These are phyloP conservation scores for Myotis planiceps DNA, from an alignment of 2,797 vertebrate genomes.

Conservation along the genomic window DNA sequence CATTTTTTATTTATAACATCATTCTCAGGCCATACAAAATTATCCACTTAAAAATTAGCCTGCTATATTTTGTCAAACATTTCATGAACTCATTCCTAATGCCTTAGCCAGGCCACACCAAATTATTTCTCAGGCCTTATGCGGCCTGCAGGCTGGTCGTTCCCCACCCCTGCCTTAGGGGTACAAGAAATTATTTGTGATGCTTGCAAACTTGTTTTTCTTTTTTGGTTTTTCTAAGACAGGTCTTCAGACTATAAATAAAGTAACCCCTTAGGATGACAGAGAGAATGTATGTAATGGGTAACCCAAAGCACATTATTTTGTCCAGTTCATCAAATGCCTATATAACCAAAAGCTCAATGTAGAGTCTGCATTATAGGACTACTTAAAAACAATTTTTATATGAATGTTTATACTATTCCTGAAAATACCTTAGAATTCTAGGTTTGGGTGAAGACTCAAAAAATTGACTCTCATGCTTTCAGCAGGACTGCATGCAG, in stretches of 20 bases:
- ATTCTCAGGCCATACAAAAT: no score
- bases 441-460: background rate
- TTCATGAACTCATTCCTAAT: no score
- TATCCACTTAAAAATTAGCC: no score
- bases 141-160: no score
- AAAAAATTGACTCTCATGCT: background rate
- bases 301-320: constrained; percentile 15
- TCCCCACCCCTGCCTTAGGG: background rate
- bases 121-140: no score
- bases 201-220: constrained; percentile 49
- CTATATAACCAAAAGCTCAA: background rate
- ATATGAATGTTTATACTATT: background rate
- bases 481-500: background rate
- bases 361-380: background rate
- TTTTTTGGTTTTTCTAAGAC: background rate
- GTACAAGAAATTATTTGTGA: constrained; percentile 40
- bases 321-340: constrained; percentile 28
- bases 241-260: constrained; percentile 54
- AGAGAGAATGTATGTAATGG: constrained; percentile 21
- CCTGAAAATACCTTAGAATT: background rate
- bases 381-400: background rate
- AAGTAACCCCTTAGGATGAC: constrained; percentile 26
- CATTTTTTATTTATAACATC: no score
- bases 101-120: no score
- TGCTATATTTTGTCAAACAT: no score